These are phyloP conservation scores for Pelecanus crispus DNA, from an alignment of 2,113 vertebrate genomes.

Conservation along the genomic window DNA sequence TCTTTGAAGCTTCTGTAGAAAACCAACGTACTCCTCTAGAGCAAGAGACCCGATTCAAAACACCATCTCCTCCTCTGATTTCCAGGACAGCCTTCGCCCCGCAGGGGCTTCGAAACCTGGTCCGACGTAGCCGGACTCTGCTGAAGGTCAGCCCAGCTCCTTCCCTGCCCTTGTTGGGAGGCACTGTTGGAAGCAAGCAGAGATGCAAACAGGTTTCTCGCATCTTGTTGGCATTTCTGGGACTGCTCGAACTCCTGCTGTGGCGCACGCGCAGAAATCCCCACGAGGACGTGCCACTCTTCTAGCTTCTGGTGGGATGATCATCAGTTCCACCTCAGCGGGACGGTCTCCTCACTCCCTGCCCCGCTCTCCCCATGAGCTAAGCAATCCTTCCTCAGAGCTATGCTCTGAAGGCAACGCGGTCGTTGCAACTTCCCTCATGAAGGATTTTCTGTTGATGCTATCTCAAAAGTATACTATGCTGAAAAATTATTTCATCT, in stretches of 20 bases:
- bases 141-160: neutral
- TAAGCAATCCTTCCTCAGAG: neutral
- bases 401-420: neutral
- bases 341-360: neutral
- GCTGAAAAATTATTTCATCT: constrained; percentile 21
- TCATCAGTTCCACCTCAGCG: neutral
- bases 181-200: neutral
- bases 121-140: neutral
- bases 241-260: neutral
- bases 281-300: neutral
- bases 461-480: neutral
- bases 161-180: neutral
- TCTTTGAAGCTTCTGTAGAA: neutral
- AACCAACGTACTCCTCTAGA: neutral
- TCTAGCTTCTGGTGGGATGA: neutral
- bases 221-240: neutral
- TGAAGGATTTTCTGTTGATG: neutral
- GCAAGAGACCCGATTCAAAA: neutral
- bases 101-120: neutral
- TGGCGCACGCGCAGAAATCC: neutral
- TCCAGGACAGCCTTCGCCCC: neutral
- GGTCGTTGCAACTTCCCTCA: neutral
- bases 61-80: neutral
- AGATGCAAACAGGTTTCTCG: neutral
- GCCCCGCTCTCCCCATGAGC: neutral